Evolutionary conservation across 1,140 invertebrate genomes (phyloP).

Genomic region (Ephestia elutella): DNA sequence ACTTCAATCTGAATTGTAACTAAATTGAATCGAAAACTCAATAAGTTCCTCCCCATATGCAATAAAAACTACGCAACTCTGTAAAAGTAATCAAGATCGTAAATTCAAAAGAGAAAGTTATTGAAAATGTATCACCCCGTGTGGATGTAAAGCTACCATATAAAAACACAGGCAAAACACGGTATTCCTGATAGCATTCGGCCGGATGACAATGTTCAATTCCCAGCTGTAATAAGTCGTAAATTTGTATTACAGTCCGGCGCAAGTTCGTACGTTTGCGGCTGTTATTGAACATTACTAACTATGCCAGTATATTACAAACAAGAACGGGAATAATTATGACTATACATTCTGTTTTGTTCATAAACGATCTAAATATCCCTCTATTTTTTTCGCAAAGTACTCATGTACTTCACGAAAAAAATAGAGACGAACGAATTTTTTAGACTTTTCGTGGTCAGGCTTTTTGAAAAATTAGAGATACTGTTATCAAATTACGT

Average conservation of each 20-base stretch:
- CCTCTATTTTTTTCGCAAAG: no score
- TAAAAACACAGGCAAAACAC: conserved; percentile 6
- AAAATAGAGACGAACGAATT: no score
- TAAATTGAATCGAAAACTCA: background rate
- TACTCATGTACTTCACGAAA: no score
- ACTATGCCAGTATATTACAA: conserved; percentile 2
- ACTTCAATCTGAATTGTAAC: no score
- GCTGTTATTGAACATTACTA: background rate
- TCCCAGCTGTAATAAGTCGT: conserved; percentile 33
- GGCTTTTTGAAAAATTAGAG: no score
- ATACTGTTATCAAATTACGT: no score
- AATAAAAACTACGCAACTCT: background rate
- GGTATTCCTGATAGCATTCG: conserved; percentile 12
- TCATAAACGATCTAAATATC: background rate
- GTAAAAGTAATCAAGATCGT: conserved; percentile 3
- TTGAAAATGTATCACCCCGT: background rate
- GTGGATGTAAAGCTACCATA: background rate
- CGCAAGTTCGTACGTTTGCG: conserved; percentile 11
- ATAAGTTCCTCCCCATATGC: background rate
- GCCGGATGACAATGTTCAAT: conserved; percentile 22
- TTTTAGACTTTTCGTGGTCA: no score
- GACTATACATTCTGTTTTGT: background rate
- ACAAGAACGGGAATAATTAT: background rate
- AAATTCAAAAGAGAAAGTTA: background rate
- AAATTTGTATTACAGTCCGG: conserved; percentile 35